Conservation (phyloP, 2,888 invertebrate genomes). For the Lasioglossum morio region DNA sequence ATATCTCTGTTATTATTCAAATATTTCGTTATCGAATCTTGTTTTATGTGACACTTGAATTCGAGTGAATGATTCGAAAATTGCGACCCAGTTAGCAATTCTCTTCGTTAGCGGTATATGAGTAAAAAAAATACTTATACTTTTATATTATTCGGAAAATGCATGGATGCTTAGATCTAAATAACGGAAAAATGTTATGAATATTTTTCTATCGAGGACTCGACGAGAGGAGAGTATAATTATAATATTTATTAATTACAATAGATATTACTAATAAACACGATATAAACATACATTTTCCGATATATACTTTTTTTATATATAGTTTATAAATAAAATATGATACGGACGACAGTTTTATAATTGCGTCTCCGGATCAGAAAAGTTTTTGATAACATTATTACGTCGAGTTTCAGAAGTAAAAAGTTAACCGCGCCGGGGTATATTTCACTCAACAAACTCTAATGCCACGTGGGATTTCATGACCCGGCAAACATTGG, state of each 20-base stretch:
- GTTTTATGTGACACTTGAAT: slow-evolving; percentile 30
- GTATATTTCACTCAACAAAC: slow-evolving; percentile 40
- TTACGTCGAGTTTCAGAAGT: slow-evolving; percentile 16
- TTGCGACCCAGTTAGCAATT: slow-evolving; percentile 23
- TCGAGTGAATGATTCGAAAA: slow-evolving; percentile 32
- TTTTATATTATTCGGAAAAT: slow-evolving; percentile 55
- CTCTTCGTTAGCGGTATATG: slow-evolving; percentile 39
- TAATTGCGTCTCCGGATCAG: not conserved
- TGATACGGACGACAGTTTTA: not conserved
- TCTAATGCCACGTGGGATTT: slow-evolving; percentile 31
- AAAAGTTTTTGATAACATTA: slow-evolving; percentile 14
- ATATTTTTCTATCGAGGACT: slow-evolving; percentile 80
- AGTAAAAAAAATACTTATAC: slow-evolving; percentile 41
- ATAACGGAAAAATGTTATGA: slow-evolving; percentile 63
- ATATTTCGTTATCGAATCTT: slow-evolving; percentile 48
- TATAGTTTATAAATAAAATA: not conserved
- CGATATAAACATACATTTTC: too few species aligned
- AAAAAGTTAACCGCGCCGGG: slow-evolving; percentile 36
- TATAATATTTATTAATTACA: slow-evolving; percentile 77
- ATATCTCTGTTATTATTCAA: slow-evolving; percentile 53
- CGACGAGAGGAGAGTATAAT: slow-evolving; percentile 78
- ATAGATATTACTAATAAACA: slow-evolving; percentile 57
- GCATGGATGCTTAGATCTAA: slow-evolving; percentile 65
- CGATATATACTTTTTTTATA: too few species aligned
- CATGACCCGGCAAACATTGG: slow-evolving; percentile 40